Evolutionary conservation across 2,888 invertebrate species (phyloP).

Genomic region (Hedya salicella): DNA sequence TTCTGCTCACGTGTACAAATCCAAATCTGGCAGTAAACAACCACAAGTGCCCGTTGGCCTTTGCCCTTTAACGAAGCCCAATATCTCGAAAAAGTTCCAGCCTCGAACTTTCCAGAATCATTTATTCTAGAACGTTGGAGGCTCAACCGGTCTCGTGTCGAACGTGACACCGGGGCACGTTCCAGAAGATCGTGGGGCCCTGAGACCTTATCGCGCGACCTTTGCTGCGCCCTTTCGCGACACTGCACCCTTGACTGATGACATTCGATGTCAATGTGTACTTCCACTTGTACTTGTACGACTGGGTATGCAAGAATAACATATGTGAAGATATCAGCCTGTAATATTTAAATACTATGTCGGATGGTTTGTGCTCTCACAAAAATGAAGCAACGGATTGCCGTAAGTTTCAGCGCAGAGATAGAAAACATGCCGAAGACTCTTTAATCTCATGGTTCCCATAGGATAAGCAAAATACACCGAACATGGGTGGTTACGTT

Average conservation of each 20-base stretch:
- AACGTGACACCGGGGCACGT: slow-evolving; percentile 27
- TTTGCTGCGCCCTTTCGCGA: slow-evolving; percentile 21
- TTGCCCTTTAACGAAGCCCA: not conserved
- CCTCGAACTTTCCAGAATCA: not conserved
- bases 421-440: too few relatives aligned
- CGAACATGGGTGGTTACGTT: too few relatives aligned
- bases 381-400: too few relatives aligned
- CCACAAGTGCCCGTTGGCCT: slow-evolving; percentile 3
- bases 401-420: too few relatives aligned
- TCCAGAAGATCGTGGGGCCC: slow-evolving; percentile 11
- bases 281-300: not conserved
- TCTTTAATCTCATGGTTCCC: too few relatives aligned
- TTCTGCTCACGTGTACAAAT: slow-evolving; percentile 1
- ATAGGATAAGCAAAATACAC: too few relatives aligned
- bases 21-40: not conserved
- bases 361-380: too few relatives aligned
- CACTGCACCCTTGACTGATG: slow-evolving; percentile 27
- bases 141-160: slow-evolving; percentile 4
- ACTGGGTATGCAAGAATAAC: not conserved
- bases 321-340: too few relatives aligned
- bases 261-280: not conserved
- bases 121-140: too few relatives aligned
- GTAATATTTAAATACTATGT: too few relatives aligned
- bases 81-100: slow-evolving; percentile 3
- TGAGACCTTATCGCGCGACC: slow-evolving; percentile 2